phyloP scores from a whole-genome alignment of 2,888 invertebrate genomes.

The Melipona bicolor region DNA sequence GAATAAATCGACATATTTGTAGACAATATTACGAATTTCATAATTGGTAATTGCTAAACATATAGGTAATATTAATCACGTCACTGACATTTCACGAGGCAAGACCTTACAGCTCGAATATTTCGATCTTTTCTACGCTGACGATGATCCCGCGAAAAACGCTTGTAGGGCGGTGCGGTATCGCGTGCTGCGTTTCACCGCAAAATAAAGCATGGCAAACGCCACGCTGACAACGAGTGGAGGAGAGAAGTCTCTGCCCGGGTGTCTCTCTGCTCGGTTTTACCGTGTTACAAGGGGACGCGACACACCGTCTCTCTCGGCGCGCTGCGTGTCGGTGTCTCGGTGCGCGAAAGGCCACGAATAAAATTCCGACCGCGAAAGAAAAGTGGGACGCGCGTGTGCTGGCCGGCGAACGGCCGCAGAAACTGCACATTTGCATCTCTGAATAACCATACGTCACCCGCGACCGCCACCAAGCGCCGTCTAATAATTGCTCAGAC shows the following conservation, averaged over 20 bases:
- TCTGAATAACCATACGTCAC: slow-evolving; percentile 59
- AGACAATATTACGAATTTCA: too few relatives aligned
- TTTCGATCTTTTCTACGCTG: background rate
- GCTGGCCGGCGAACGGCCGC: slow-evolving; percentile 43
- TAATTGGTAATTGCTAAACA: too few relatives aligned
- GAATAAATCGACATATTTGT: too few relatives aligned
- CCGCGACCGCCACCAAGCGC: slow-evolving; percentile 3
- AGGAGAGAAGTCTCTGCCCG: background rate
- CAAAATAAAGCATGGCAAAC: slow-evolving; percentile 16
- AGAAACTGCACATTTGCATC: slow-evolving; percentile 65
- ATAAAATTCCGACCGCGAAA: slow-evolving; percentile 66
- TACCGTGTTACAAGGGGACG: slow-evolving; percentile 51
- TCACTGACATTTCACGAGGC: too few relatives aligned
- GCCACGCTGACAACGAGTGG: background rate
- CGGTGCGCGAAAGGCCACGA: slow-evolving; percentile 46
- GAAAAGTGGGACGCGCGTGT: slow-evolving; percentile 64
- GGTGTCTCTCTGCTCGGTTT: background rate
- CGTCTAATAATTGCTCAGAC: slow-evolving; percentile 4
- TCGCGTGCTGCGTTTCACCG: slow-evolving; percentile 43
- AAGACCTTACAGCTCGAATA: too few relatives aligned
- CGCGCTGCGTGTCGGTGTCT: slow-evolving; percentile 36
- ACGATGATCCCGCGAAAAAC: background rate
- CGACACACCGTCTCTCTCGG: slow-evolving; percentile 50
- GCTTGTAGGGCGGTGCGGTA: background rate
- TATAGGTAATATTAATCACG: too few relatives aligned